Base-by-base conservation (phyloP, 37 sponge, comb jelly and placozoan genomes). In the Corticium candelabrum region DNA sequence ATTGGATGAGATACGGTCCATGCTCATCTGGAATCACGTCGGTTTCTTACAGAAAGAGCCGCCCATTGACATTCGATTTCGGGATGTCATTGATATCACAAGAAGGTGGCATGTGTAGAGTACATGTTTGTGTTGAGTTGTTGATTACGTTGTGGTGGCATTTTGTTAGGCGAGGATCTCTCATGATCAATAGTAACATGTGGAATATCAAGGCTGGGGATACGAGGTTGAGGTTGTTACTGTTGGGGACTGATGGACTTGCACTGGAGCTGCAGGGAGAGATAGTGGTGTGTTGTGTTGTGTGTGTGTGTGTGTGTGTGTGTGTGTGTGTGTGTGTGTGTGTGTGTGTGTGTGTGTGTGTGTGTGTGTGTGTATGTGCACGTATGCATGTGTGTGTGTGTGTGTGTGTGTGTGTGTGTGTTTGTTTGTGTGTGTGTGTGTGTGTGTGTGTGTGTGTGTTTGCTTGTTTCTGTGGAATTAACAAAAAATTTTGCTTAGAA, bases 361-460 rank as follows among this genome's bases (percentile, higher is more conserved):
- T 76, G 3, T 40, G 77, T 76, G 30, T 40, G 2, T 21, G 77
- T 76, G 30, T 39, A 37, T n/a, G n/a, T n/a, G n/a, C n/a, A n/a
- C n/a, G n/a, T n/a, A n/a, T n/a, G n/a, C n/a, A n/a, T n/a, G n/a
- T n/a, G n/a, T n/a, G n/a, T n/a, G n/a, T n/a, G n/a, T n/a, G n/a
- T n/a, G n/a, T n/a, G n/a, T n/a, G n/a, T n/a, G n/a, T n/a, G n/a
- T n/a, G n/a, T n/a, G n/a, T n/a, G n/a, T n/a, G n/a, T n/a, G n/a
- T n/a, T n/a, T n/a, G n/a, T n/a, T n/a, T n/a, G n/a, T n/a, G n/a
- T n/a, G n/a, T n/a, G n/a, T n/a, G n/a, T n/a, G n/a, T n/a, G n/a
- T n/a, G n/a, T n/a, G n/a, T n/a, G n/a, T n/a, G n/a, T n/a, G n/a
- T n/a, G n/a, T n/a, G n/a, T n/a, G n/a, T n/a, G n/a, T n/a, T n/a